Evolutionary conservation across 2,113 vertebrate genomes (phyloP), one percentile per base, ranked within the genome.

Genomic region (Diphyllodes magnificus): DNA sequence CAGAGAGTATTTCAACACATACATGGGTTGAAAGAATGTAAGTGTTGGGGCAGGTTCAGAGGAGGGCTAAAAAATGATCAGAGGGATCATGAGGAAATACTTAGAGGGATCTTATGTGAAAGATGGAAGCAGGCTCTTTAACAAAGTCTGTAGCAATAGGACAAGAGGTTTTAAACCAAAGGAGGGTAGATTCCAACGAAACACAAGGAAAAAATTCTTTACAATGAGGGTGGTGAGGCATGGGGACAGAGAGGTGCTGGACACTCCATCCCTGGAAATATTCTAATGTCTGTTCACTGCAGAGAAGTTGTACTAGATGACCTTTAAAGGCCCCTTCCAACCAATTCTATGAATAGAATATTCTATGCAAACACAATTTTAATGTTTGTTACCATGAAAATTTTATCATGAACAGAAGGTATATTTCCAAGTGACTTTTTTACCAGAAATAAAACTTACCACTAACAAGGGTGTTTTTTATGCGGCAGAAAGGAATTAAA

Each of bases 21-120:
- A 24, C 6, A 15, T 1, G 0, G 3, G 1, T 25, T 75, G 23
- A 64, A 91, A 69, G 9, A 33, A 50, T 7, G 0, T 39, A 49
- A 14, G 6, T 33, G 3, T 30, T 35, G 18, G 28, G 59, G 15
- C 6, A 14, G 13, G 6, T n/a, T 60, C 49, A 69, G 33, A 68
- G 21, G 9, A 71, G 10, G 15, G 8, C 13, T 61, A 65, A 40
- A 72, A 60, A 44, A 31, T 6, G 2, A 51, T 7, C 16, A 60
- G 42, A 57, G 20, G 22, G 5, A 19, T 51, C 16, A 23, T 17
- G 6, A 86, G 31, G 10, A 70, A 65, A 15, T 53, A 37, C 8
- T 53, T 42, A 60, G 15, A 42, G 5, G 3, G 5, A 11, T 23
- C 22, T 63, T 27, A 3, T 20, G 13, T 6, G 14, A 54, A 71